Evolutionary conservation across 2,888 invertebrate species (phyloP), one percentile per base, ranked within the genome.

Genomic region (Gryllus longicercus): DNA sequence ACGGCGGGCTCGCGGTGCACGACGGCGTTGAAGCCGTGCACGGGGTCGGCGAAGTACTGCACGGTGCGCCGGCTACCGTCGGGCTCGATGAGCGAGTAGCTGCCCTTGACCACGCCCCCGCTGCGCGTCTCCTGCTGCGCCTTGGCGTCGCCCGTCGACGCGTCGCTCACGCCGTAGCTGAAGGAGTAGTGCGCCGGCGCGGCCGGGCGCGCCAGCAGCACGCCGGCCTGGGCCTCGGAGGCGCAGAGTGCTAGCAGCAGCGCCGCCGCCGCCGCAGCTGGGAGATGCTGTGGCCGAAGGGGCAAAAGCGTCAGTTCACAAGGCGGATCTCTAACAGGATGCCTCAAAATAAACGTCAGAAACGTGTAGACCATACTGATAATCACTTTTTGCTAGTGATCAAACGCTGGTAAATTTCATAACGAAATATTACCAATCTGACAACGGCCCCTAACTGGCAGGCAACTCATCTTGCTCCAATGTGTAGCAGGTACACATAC

Each of bases 11-110:
- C 76, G 25, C 81, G 79, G 51, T 80, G 76, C 23, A 81, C 81
- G 51, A 81, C 80, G n/a, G 81, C 81, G 81, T 81, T 81, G 75
- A 82, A 82, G 21, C 82, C 82, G 76, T 81, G 81, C 79, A 80
- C 78, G 74, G 79, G 76, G 63, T 82, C 82, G 76, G 82, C 81
- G 16, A 51, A 74, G 79, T 82, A 82, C 5, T 79, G 80, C 14
- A 82, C 82, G 51, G 82, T 81, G 76, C 82, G 81, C 14, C 79
- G 51, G 74, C 78, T 79, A n/a, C 82, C 82, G 49, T 82, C 82
- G 23, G 82, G 78, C 21, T 82, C 82, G 50, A 81, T 79, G 11
- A 82, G 79, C 74, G 80, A 80, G 81, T 82, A 82, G 50, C 79
- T 79, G 50, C 82, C 82, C 75, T 82, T 74, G 50, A 82, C 82